Conservation (phyloP, 2,888 invertebrate species). For the Callimorpha dominula region DNA sequence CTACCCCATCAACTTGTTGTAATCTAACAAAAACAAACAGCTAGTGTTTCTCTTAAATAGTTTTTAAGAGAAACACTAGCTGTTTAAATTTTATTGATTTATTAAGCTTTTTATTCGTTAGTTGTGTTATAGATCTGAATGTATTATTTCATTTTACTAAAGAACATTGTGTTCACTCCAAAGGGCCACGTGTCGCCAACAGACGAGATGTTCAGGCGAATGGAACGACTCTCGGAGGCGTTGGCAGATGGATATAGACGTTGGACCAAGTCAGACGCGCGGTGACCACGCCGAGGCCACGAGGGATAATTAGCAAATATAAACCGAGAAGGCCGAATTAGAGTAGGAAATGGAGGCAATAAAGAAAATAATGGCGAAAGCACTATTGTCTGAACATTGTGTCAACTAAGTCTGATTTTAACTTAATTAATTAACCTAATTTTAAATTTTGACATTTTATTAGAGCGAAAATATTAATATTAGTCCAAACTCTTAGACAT, state of each 20-base stretch:
- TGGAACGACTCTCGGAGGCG: conserved; percentile 64
- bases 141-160: neutral
- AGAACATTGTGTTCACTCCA: neutral
- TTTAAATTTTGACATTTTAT: too few relatives aligned
- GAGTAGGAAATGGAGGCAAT: neutral
- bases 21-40: too few relatives aligned
- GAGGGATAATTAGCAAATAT: neutral
- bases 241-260: conserved; percentile 61
- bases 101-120: neutral
- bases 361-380: neutral
- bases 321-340: conserved; percentile 2
- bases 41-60: too few relatives aligned
- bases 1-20: too few relatives aligned
- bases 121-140: neutral
- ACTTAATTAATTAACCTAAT: too few relatives aligned
- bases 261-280: conserved; percentile 53
- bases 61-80: too few relatives aligned
- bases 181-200: conserved; percentile 46
- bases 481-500: too few relatives aligned
- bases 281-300: conserved; percentile 22
- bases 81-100: too few relatives aligned
- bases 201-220: conserved; percentile 62
- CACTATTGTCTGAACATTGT: neutral
- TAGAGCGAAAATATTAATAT: too few relatives aligned
- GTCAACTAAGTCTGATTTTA: too few relatives aligned